These are phyloP conservation scores for Drosophila cracens DNA, from an alignment of 2,888 invertebrate species.

Conservation along the genomic window DNA sequence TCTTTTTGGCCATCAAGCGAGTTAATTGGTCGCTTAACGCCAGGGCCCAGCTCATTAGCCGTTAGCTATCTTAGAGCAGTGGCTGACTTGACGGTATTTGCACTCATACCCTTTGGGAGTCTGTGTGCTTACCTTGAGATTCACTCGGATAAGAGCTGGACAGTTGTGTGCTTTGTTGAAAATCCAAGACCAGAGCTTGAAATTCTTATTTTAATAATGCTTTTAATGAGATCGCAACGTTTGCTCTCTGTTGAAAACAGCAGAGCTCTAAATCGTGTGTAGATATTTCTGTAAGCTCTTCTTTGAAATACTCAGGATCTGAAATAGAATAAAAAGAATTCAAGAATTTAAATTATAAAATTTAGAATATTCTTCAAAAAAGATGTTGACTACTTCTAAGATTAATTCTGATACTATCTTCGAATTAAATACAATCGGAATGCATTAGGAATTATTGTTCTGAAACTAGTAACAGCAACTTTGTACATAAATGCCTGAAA, in stretches of 20 bases:
- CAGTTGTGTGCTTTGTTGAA: not conserved
- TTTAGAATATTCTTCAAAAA: not conserved
- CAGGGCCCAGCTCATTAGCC: slow-evolving; percentile 40
- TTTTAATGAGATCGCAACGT: not conserved
- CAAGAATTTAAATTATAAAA: too few species aligned
- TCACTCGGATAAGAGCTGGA: not conserved
- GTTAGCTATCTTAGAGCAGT: slow-evolving; percentile 14
- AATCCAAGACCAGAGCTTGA: not conserved
- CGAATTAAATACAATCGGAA: too few species aligned
- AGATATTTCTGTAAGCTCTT: not conserved
- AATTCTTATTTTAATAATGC: not conserved
- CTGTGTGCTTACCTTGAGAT: not conserved
- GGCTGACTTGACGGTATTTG: slow-evolving; percentile 7
- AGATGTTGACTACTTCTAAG: not conserved
- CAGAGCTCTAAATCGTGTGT: not conserved
- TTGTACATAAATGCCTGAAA: not conserved
- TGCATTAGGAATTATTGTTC: too few species aligned
- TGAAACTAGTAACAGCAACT: too few species aligned
- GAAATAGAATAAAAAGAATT: not conserved
- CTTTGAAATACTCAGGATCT: too few species aligned
- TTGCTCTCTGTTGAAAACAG: not conserved
- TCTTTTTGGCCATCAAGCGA: slow-evolving; percentile 51
- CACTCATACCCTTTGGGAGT: not conserved
- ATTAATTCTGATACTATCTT: too few species aligned
- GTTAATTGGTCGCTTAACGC: slow-evolving; percentile 70